Evolutionary conservation across 1,140 invertebrate genomes (phyloP), one percentile per base, ranked within the genome.

Genomic region (Pinna nobilis): DNA sequence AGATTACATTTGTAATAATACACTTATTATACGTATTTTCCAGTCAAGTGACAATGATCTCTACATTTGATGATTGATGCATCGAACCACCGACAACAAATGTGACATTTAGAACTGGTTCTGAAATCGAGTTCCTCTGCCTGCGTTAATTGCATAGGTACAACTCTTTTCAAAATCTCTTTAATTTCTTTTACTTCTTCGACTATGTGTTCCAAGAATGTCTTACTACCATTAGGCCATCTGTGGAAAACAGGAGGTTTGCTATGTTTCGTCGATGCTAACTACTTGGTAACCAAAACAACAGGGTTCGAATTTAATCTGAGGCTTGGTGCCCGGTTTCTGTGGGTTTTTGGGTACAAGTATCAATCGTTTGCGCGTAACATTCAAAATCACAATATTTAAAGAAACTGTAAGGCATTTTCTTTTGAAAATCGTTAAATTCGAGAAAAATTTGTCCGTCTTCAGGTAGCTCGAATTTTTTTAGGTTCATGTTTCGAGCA

Each of bases 1-100:
- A 75, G 35, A 59, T 75, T 75, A 50, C 73, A 75, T 4, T 44
- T 4, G 39, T 9, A 44, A 44, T 37, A 57, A n/a, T n/a, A n/a
- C 15, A 28, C 66, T 23, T 20, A 23, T 13, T 39, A 50, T 7
- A 33, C n/a, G 23, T 33, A 68, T 57, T 47, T 30, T n/a, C 66
- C 51, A 18, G 51, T 35, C 25, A 68, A 33, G 28, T 68, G 66
- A 30, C 37, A 55, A 57, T 68, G 66, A 25, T 68, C 51, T 13
- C 51, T 9, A 28, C 55, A 20, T n/a, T 68, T 68, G 18, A 13
- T 28, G 18, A 9, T 28, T 13, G 18, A n/a, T n/a, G n/a, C n/a
- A n/a, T n/a, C 44, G 30, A 32, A 70, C 1, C 20, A 9, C 9
- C 57, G 39, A 15, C 37, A 30, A 20, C 66, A 68, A 30, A 68